phyloP scores from a whole-genome alignment of 2,113 vertebrate species.

The Otis tarda region DNA sequence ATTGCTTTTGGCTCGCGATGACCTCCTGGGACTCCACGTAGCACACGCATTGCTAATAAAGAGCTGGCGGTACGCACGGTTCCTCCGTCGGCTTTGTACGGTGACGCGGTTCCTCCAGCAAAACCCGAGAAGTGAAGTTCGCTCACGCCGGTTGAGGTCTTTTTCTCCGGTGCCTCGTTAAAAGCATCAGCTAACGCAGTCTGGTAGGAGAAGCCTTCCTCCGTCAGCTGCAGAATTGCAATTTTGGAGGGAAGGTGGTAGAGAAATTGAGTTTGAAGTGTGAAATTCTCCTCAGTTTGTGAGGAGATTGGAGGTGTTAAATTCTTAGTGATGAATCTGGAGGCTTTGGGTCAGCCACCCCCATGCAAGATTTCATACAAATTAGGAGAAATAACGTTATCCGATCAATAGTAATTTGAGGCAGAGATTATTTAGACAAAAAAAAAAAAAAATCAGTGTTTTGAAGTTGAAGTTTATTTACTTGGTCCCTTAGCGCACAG shows the following conservation, averaged over 20 bases:
- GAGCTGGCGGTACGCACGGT: not conserved
- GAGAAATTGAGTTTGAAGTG: not conserved
- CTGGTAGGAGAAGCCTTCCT: not conserved
- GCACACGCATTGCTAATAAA: constrained; percentile 29
- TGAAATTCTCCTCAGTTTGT: not conserved
- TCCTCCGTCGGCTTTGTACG: not conserved
- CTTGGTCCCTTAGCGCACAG: not conserved
- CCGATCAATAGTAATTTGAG: not conserved
- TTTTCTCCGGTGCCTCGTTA: not conserved
- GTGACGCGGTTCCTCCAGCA: not conserved
- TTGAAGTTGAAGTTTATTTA: not conserved
- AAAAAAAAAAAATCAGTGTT: not conserved
- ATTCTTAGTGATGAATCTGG: not conserved
- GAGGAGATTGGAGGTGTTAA: constrained; percentile 31
- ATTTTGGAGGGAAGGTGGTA: not conserved
- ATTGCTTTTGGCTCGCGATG: constrained; percentile 77
- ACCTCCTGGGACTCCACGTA: constrained; percentile 71
- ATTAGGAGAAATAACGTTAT: not conserved
- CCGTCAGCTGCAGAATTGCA: not conserved
- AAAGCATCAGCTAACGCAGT: not conserved
- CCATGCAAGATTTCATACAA: not conserved
- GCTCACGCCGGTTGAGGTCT: not conserved
- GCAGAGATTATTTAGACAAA: not conserved
- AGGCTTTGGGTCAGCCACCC: not conserved
- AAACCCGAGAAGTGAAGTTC: not conserved